Conservation (phyloP, 2,888 invertebrate genomes). For the Standfussiana lucernea region DNA sequence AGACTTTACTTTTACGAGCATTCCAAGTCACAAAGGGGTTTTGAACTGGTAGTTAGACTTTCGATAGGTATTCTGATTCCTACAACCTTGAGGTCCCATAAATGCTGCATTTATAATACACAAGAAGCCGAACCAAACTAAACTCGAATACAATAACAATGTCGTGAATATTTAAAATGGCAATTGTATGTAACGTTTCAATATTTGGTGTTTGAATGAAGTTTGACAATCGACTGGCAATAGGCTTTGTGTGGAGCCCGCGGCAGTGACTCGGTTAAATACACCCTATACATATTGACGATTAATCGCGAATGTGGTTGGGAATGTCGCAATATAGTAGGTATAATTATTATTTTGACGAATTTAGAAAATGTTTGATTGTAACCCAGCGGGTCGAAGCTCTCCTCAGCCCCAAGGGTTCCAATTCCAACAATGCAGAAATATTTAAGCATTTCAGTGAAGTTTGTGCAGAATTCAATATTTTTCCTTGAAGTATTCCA, state of each 20-base stretch:
- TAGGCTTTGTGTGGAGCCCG: conserved; percentile 47
- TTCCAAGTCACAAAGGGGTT: background rate
- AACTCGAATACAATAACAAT: conserved; percentile 34
- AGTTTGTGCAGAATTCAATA: background rate
- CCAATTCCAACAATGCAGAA: background rate
- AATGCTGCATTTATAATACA: conserved; percentile 5
- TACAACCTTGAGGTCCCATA: background rate
- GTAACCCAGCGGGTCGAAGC: background rate
- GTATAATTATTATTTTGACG: conserved; percentile 7
- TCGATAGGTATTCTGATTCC: too few relatives aligned
- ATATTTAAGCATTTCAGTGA: background rate
- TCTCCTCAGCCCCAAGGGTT: background rate
- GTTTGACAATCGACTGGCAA: conserved; percentile 50
- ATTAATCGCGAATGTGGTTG: conserved; percentile 20
- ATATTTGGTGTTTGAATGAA: conserved; percentile 57
- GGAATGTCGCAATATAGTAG: background rate
- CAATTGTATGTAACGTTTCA: conserved; percentile 60
- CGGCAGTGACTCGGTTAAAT: conserved; percentile 29
- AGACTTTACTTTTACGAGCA: background rate
- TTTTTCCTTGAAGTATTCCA: background rate
- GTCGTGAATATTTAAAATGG: conserved; percentile 56
- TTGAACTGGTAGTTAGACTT: background rate
- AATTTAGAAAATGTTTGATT: background rate
- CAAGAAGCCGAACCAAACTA: conserved; percentile 16
- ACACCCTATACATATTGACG: conserved; percentile 15